Evolutionary conservation across 2,888 invertebrate genomes (phyloP), one percentile per base, ranked within the genome.

Genomic region (Drosophila pseudotalamancana): DNA sequence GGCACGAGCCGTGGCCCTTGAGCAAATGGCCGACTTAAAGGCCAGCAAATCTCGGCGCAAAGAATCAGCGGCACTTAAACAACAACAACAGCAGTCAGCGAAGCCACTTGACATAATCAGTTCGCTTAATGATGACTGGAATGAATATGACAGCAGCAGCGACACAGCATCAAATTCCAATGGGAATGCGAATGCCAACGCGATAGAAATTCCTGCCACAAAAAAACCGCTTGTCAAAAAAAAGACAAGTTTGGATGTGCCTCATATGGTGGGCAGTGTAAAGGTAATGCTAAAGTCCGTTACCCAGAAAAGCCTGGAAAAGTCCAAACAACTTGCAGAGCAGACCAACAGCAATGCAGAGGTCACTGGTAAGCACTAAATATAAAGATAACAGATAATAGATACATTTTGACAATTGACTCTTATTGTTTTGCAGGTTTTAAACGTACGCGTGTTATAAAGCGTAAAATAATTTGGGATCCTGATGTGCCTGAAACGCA

Each of bases 391-490:
- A 31, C 11, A 29, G 1, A 12, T 0, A 12, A 32, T 23, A 0
- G 2, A 21, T 3, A 40, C n/a, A 23, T 8, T 2, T 23, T 31
- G 4, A 59, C 1, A 1, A 39, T n/a, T n/a, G n/a, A n/a, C n/a
- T n/a, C n/a, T n/a, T n/a, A 25, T 25, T 12, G 4, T 21, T 6
- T 35, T 39, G 3, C 55, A 85, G 87, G 90, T 6, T 89, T 89
- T 32, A 90, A 90, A 59, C 83, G 90, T 4, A 88, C 92, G 3
- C 90, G 95, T 77, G 92, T 95, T 16, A 95, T 95, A 23, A 95
- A 95, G 86, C 94, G 94, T 69, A 95, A 95, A 91, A 93, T 95
- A 4, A 95, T 95, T 72, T 95, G 95, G 94, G 95, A 95, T 90
- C 95, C 95, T 2, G 92, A 91, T 83, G 91, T 83, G 54, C 91